Percentiles rank a stretch among this genome's conserved stretches.
Evolutionary conservation across 2,888 invertebrate species (phyloP).

Genomic region (Xiphydria camelus): DNA sequence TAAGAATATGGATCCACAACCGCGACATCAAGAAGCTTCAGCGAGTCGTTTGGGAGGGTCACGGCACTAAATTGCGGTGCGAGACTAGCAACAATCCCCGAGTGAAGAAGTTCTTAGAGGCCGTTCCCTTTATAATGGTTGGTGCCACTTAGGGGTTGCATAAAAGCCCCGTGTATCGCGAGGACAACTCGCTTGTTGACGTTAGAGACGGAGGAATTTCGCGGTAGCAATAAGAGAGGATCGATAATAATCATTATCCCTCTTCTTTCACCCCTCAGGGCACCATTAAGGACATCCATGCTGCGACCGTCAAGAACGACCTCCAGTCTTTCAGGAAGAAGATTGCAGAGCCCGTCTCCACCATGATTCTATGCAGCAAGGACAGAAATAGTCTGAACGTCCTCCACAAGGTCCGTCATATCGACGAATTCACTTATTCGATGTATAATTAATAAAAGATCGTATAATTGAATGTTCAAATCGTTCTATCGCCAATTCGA

Average conservation of each 20-base stretch:
- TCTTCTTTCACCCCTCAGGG: constrained; percentile 66
- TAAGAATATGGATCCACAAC: constrained; percentile 95
- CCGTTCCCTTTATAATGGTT: constrained; percentile 94
- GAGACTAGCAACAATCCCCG: constrained; percentile 84
- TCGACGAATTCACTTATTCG: no score
- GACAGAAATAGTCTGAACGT: constrained; percentile 81
- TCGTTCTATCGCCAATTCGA: background rate
- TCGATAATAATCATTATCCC: background rate
- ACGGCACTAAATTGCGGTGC: constrained; percentile 79
- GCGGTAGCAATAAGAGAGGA: no score
- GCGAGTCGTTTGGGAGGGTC: constrained; percentile 88
- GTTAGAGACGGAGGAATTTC: no score
- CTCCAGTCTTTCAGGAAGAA: constrained; percentile 70
- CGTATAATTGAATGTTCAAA: background rate
- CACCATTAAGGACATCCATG: constrained; percentile 79
- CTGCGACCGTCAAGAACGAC: constrained; percentile 76
- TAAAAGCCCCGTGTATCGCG: no score
- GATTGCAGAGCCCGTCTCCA: constrained; percentile 70
- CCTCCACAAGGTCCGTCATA: constrained; percentile 74
- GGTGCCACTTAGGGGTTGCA: constrained; percentile 26
- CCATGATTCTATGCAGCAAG: constrained; percentile 73
- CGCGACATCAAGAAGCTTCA: constrained; percentile 84
- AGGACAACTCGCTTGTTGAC: no score
- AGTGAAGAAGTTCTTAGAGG: constrained; percentile 83
- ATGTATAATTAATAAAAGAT: background rate